A percentile compares a stretch with the other conserved stretches of the same genome.
Evolutionary conservation across 2,797 vertebrate species (phyloP).

Genomic region (Mormyrops boulengeri): DNA sequence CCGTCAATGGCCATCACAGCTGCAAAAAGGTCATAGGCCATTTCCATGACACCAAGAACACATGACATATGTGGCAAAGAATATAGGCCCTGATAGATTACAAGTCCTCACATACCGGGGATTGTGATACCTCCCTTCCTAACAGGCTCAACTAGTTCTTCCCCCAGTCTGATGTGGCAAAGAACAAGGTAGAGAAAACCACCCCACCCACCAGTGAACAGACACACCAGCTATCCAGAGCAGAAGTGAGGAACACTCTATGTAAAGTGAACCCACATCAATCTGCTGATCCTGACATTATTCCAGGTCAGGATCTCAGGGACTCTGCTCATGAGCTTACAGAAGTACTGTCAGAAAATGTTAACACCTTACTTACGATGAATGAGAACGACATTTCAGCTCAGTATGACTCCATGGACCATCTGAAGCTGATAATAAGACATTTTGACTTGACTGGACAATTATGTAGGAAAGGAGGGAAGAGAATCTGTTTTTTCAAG

Average conservation of each 20-base stretch:
- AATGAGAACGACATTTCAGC: too few species aligned
- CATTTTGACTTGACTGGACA: too few species aligned
- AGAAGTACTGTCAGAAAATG: neutral
- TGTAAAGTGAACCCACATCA: neutral
- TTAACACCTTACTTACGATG: neutral
- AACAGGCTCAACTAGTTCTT: neutral
- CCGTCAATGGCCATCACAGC: too few species aligned
- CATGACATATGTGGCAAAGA: neutral
- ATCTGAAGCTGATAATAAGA: too few species aligned
- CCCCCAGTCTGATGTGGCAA: neutral
- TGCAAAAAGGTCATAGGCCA: too few species aligned
- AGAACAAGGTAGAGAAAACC: neutral
- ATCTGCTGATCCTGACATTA: neutral
- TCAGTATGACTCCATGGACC: too few species aligned
- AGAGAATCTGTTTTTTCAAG: too few species aligned
- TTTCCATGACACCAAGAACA: neutral
- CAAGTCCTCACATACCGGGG: neutral
- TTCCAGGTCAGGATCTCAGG: neutral
- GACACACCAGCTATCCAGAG: neutral
- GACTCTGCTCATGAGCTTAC: neutral
- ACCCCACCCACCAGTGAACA: neutral
- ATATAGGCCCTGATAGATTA: neutral
- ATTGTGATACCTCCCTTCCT: too few species aligned
- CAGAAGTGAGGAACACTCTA: neutral
- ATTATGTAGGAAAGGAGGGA: too few species aligned